Base-by-base conservation (phyloP, 92 coral and sea anemone species). In the Porites lobata region DNA sequence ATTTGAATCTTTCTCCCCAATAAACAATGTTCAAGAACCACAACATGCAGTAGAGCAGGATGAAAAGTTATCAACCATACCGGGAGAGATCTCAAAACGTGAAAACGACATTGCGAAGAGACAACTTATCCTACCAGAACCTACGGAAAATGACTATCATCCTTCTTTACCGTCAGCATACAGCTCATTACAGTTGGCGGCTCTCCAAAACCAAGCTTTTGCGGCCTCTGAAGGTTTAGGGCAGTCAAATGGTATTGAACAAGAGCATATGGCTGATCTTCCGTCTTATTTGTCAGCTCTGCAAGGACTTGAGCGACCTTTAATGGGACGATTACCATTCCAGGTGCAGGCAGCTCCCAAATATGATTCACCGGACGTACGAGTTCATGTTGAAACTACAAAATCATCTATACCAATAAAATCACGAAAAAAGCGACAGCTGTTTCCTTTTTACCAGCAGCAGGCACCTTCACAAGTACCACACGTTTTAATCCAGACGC, bases 311-410 rank as follows among this genome's bases (percentile, higher is more conserved):
- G 76, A 56, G 69, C 32, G 83, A 19, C 12, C 77, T 13, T 43
- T 13, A 15, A 14, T 67, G 9, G 50, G 22, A 66, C 38, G 67
- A 7, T 77, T 50, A 52, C 76, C 82, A 2, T 53, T 78, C 7
- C 19, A 76, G 2, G 52, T 84, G n/a, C 81, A 69, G 15, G 9
- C 71, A 32, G n/a, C 84, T 24, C 76, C 83, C 54, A 85, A 77
- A 32, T 76, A 67, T 13, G 74, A 69, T 20, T 77, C 93, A 4
- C 98, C 96, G 10, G 91, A 86, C 11, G 96, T 95, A 17, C 86
- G 83, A 14, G 96, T 98, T 32, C 98, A 96, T 82, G 96, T 98
- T 9, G 96, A 95, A 76, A 98, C 99, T 52, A 87, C 96, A 4
- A 94, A 92, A 79, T 98, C 99, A 12, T 63, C 80, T 13, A 92